These are phyloP conservation scores for Glomeris maerens DNA, from an alignment of 1,140 invertebrate genomes.

Conservation along the genomic window DNA sequence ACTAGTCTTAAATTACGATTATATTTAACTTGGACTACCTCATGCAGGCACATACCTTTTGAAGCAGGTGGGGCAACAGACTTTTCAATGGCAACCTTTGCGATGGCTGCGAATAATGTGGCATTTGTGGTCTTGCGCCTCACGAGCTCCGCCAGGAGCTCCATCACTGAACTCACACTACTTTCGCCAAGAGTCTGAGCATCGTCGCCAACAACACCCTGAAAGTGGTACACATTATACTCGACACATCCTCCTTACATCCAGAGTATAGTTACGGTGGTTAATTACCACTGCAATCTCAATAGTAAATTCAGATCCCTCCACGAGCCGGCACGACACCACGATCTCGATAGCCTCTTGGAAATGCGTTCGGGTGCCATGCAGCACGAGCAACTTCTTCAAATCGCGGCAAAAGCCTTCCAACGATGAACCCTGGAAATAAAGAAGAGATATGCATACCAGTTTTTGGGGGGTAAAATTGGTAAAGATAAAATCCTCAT, in stretches of 20 bases:
- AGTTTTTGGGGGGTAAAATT: slow-evolving; percentile 48
- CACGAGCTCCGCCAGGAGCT: slow-evolving; percentile 48
- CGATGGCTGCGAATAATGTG: slow-evolving; percentile 51
- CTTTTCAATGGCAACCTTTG: no score
- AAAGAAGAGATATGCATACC: no score
- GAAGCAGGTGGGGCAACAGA: no score
- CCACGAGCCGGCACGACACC: slow-evolving; percentile 63
- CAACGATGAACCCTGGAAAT: slow-evolving; percentile 47
- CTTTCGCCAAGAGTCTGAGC: slow-evolving; percentile 10
- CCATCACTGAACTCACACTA: slow-evolving; percentile 38
- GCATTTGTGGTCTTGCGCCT: slow-evolving; percentile 44
- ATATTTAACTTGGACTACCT: no score
- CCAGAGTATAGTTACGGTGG: slow-evolving; percentile 10
- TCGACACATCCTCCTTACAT: background rate
- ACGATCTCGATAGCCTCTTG: slow-evolving; percentile 31
- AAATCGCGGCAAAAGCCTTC: slow-evolving; percentile 53
- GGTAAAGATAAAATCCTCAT: no score
- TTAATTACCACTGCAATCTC: slow-evolving; percentile 68
- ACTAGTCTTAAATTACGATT: no score
- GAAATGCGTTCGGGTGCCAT: slow-evolving; percentile 20
- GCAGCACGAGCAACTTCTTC: slow-evolving; percentile 30
- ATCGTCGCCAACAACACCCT: background rate
- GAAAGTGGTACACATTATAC: background rate
- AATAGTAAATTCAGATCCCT: slow-evolving; percentile 59
- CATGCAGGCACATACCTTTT: no score